These are phyloP conservation scores for Hirundichthys speculiger DNA, from an alignment of 2,113 vertebrate genomes.

Conservation along the genomic window DNA sequence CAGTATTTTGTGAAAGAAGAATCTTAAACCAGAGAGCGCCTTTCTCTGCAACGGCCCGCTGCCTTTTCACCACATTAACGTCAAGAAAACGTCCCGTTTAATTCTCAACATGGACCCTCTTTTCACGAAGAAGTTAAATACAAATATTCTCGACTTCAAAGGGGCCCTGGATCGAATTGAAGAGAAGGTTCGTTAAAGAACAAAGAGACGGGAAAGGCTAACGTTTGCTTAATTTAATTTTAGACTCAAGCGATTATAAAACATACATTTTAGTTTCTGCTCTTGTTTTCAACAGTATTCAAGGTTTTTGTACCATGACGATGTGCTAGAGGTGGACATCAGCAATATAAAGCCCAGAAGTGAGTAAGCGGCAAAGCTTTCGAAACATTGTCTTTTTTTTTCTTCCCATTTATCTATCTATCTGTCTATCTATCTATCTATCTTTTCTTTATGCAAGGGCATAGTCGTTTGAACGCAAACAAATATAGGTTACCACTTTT, in stretches of 20 bases:
- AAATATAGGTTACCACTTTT: no score
- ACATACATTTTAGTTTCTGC: no score
- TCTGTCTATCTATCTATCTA: no score
- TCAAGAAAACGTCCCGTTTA: not conserved
- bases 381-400: not conserved
- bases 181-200: slow-evolving; percentile 61
- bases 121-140: rapidly evolving
- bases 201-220: not conserved
- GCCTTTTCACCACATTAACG: not conserved
- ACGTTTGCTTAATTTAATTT: not conserved
- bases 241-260: no score
- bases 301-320: slow-evolving; percentile 39
- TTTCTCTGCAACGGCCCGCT: not conserved
- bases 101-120: not conserved
- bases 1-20: not conserved
- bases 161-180: slow-evolving; percentile 60
- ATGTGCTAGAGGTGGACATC: slow-evolving; percentile 63
- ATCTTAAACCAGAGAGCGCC: slow-evolving; percentile 36
- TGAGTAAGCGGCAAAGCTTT: slow-evolving; percentile 1
- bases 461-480: no score
- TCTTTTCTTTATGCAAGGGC: no score
- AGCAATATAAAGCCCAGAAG: not conserved
- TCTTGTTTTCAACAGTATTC: slow-evolving; percentile 68
- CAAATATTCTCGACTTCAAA: slow-evolving; percentile 47
- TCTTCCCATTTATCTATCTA: no score